phyloP scores from a whole-genome alignment of 2,113 vertebrate species.

The Agelaius tricolor region DNA sequence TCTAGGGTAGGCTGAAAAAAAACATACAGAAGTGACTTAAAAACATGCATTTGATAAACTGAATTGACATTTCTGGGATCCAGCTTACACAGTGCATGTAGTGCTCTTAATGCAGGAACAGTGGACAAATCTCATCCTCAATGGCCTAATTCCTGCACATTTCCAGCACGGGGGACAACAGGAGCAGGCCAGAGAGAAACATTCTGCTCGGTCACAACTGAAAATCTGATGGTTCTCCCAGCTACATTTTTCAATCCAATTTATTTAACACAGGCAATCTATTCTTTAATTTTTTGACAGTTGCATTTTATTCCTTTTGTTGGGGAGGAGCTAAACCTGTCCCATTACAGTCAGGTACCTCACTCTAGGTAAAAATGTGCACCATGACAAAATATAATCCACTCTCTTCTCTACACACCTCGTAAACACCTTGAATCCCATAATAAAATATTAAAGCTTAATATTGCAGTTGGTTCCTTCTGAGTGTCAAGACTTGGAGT shows the following conservation, averaged over 20 bases:
- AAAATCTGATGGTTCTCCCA: not conserved
- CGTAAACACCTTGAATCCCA: constrained; percentile 36
- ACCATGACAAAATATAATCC: constrained; percentile 23
- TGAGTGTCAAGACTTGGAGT: constrained; percentile 16
- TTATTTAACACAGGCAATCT: not conserved
- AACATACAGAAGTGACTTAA: not conserved
- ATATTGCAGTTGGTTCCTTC: constrained; percentile 50
- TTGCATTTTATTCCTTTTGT: not conserved
- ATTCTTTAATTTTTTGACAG: not conserved
- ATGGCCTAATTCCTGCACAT: accelerated
- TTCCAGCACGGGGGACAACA: not conserved
- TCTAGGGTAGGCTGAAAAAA: not conserved
- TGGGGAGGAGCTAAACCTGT: not conserved
- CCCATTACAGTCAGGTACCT: not conserved
- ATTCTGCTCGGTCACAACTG: not conserved
- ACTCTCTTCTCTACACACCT: not conserved
- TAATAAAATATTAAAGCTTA: constrained; percentile 61
- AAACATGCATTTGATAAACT: not conserved
- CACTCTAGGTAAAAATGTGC: not conserved
- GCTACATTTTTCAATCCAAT: not conserved
- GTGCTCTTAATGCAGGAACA: not conserved
- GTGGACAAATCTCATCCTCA: not conserved
- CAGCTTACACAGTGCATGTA: not conserved
- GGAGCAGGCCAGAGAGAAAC: not conserved
- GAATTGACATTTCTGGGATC: not conserved